Percentiles rank a stretch among this genome's conserved stretches.
These are phyloP conservation scores for Habropoda laboriosa DNA, from an alignment of 1,140 invertebrate genomes.

Conservation along the genomic window DNA sequence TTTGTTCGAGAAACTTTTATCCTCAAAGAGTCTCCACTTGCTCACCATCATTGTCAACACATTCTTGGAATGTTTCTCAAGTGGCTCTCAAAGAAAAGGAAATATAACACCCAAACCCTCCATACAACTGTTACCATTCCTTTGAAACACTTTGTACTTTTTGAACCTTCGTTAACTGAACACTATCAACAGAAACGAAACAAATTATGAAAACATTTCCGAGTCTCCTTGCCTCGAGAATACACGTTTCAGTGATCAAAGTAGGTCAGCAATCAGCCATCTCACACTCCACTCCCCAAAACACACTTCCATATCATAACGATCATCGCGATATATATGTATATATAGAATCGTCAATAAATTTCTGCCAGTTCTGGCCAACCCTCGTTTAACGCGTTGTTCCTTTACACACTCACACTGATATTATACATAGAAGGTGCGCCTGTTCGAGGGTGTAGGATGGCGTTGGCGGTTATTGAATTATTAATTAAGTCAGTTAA, in stretches of 20 bases:
- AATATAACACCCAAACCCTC: too few relatives aligned
- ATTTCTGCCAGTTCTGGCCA: conserved; percentile 40
- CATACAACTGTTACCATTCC: too few relatives aligned
- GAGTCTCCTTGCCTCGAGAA: background rate
- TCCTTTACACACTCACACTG: conserved; percentile 30
- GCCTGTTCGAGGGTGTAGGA: background rate
- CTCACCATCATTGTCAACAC: too few relatives aligned
- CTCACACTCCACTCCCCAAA: background rate
- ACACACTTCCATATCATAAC: background rate
- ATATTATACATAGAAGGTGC: background rate
- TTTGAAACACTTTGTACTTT: too few relatives aligned
- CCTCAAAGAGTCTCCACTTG: too few relatives aligned
- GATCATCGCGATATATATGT: background rate
- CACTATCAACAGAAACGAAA: too few relatives aligned
- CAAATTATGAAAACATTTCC: too few relatives aligned
- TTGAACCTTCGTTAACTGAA: too few relatives aligned
- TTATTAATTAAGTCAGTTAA: conserved; percentile 76
- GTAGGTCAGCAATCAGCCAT: background rate
- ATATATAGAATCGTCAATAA: conserved; percentile 13
- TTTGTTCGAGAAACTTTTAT: too few relatives aligned
- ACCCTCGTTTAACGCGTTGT: conserved; percentile 25
- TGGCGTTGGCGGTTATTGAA: conserved; percentile 71
- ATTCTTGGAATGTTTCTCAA: too few relatives aligned
- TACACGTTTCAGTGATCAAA: background rate
- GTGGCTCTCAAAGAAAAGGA: too few relatives aligned